A percentile compares a stretch with the other conserved stretches of the same genome.
Evolutionary conservation across 92 coral and sea anemone genomes (phyloP).

Genomic region (Porites lobata): DNA sequence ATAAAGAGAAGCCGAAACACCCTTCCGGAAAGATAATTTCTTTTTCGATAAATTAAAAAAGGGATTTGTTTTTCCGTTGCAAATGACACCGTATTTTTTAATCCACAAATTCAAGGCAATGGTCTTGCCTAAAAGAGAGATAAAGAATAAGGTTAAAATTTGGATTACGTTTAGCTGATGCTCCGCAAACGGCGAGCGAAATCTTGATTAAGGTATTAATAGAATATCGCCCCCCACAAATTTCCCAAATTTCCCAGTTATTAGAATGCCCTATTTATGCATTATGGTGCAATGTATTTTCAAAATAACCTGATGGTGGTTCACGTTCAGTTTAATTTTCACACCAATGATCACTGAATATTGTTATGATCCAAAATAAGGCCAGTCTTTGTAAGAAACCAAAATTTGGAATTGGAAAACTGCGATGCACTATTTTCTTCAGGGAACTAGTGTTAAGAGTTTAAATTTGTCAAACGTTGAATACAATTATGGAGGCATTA

Average conservation of each 20-base stretch:
- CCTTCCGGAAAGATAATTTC: slow-evolving; percentile 20
- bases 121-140: slow-evolving; percentile 31
- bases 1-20: slow-evolving; percentile 22
- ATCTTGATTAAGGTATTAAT: not conserved
- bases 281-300: not conserved
- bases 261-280: slow-evolving; percentile 29
- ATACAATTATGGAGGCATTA: too few species aligned
- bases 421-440: not conserved
- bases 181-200: not conserved
- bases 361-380: slow-evolving; percentile 65
- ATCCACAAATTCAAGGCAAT: slow-evolving; percentile 23
- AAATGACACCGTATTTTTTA: slow-evolving; percentile 3
- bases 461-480: too few species aligned
- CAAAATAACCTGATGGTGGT: not conserved
- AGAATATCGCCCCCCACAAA: not conserved
- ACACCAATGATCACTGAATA: slow-evolving; percentile 55
- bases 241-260: not conserved
- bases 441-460: not conserved
- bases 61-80: slow-evolving; percentile 37
- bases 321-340: slow-evolving; percentile 56
- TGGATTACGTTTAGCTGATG: not conserved
- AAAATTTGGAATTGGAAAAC: slow-evolving; percentile 33
- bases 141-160: not conserved
- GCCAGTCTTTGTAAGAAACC: slow-evolving; percentile 60
- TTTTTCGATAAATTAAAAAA: slow-evolving; percentile 25